Conservation (phyloP, 92 coral and sea anemone genomes). For the Plumapathes pennacea region DNA sequence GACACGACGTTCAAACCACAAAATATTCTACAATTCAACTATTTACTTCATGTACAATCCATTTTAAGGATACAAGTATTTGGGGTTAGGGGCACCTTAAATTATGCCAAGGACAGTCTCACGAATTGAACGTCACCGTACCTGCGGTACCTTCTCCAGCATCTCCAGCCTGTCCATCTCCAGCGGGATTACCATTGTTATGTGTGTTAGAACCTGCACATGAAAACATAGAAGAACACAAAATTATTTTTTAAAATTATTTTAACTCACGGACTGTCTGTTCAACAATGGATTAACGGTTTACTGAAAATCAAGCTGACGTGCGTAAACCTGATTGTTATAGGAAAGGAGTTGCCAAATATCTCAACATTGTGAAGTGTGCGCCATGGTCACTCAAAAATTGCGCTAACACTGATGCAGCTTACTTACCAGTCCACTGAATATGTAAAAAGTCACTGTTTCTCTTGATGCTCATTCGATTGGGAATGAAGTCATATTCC, state of each 20-base stretch:
- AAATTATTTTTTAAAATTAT: background rate
- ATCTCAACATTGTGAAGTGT: too few relatives aligned
- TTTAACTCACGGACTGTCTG: too few relatives aligned
- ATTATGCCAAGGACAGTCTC: background rate
- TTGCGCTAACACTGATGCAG: background rate
- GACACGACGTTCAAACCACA: background rate
- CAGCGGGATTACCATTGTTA: conserved; percentile 96
- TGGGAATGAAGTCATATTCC: conserved; percentile 94
- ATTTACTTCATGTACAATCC: too few relatives aligned
- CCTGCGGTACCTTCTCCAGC: conserved; percentile 91
- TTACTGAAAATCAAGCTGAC: too few relatives aligned
- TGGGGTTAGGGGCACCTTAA: background rate
- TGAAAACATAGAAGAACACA: background rate
- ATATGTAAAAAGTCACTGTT: conserved; percentile 68
- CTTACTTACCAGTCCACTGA: conserved; percentile 87
- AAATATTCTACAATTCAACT: too few relatives aligned
- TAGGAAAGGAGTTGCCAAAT: too few relatives aligned
- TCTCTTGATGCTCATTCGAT: conserved; percentile 38
- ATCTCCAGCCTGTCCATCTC: conserved; percentile 98
- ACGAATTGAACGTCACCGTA: conserved; percentile 16
- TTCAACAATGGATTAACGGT: too few relatives aligned
- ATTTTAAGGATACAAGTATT: background rate
- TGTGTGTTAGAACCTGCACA: conserved; percentile 92
- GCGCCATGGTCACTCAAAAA: too few relatives aligned
- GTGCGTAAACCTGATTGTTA: too few relatives aligned